A percentile compares a stretch with the other conserved stretches of the same genome.
These are phyloP conservation scores for Thamnaconus septentrionalis DNA, from an alignment of 2,113 vertebrate species.

Conservation along the genomic window DNA sequence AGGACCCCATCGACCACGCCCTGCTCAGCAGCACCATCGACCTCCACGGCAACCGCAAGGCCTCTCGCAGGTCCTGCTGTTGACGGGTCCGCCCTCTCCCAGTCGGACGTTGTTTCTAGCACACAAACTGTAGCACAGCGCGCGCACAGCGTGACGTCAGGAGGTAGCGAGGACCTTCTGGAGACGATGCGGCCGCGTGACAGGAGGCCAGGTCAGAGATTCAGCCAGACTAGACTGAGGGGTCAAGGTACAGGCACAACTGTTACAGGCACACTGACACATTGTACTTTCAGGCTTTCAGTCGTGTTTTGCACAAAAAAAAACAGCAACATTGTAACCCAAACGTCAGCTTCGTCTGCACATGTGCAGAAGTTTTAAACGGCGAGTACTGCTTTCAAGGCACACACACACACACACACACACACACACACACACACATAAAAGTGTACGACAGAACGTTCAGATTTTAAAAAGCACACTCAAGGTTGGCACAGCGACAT, in stretches of 20 bases:
- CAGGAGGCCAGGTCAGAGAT: too few relatives aligned
- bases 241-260: slow-evolving; percentile 20
- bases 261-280: slow-evolving; percentile 26
- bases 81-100: slow-evolving; percentile 47
- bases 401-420: neutral
- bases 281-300: slow-evolving; percentile 41
- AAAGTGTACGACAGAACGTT: slow-evolving; percentile 7
- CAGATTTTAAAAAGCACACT: slow-evolving; percentile 33
- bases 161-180: too few relatives aligned
- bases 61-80: slow-evolving; percentile 85
- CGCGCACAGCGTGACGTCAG: too few relatives aligned
- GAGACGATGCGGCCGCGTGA: too few relatives aligned
- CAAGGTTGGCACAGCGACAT: neutral
- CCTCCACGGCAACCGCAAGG: slow-evolving; percentile 87
- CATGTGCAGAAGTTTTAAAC: slow-evolving; percentile 19
- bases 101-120: slow-evolving; percentile 40
- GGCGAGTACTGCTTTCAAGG: slow-evolving; percentile 24
- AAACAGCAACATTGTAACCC: neutral
- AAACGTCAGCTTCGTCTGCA: slow-evolving; percentile 32
- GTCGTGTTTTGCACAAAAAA: slow-evolving; percentile 30
- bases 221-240: slow-evolving; percentile 5
- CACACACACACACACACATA: too few relatives aligned
- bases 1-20: slow-evolving; percentile 91
- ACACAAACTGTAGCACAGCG: slow-evolving; percentile 22
- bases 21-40: slow-evolving; percentile 89